Percentiles rank a stretch among this genome's conserved stretches.
Conservation (phyloP, 2,113 vertebrate genomes). For the Electrona antarctica region DNA sequence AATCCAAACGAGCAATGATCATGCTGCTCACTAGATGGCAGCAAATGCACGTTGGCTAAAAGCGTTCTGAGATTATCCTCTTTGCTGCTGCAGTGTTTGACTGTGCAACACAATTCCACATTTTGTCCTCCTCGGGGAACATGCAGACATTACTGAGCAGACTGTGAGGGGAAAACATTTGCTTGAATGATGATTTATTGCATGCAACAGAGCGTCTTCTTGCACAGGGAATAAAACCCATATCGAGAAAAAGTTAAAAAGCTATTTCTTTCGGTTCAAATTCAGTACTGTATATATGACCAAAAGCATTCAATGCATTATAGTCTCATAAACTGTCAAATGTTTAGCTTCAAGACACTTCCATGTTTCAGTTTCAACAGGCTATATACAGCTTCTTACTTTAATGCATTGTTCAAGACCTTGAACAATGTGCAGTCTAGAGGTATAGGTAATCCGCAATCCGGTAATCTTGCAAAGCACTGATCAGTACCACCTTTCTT, state of each 20-base stretch:
- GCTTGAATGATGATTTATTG: slow-evolving; percentile 47
- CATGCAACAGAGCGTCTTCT: slow-evolving; percentile 12
- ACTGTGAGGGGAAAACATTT: slow-evolving; percentile 27
- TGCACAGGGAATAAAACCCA: slow-evolving; percentile 3
- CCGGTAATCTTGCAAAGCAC: no score
- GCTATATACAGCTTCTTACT: no score
- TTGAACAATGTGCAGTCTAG: no score
- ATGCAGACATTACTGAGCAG: slow-evolving; percentile 27
- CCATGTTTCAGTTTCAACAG: not conserved
- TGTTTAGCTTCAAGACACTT: slow-evolving; percentile 23
- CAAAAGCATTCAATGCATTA: slow-evolving; percentile 15
- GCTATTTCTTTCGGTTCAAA: slow-evolving; percentile 19
- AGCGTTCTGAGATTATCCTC: not conserved
- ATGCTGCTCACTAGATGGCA: slow-evolving; percentile 54
- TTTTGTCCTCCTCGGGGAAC: slow-evolving; percentile 26
- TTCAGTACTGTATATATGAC: not conserved
- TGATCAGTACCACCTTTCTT: no score
- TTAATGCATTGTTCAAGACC: no score
- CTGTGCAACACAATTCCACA: slow-evolving; percentile 11
- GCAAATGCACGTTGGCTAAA: slow-evolving; percentile 39
- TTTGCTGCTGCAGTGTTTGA: not conserved
- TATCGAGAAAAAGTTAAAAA: slow-evolving; percentile 38
- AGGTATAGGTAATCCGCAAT: no score
- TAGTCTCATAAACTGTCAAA: slow-evolving; percentile 18
- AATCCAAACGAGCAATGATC: not conserved